phyloP scores from a whole-genome alignment of 2,113 vertebrate species.

The Myanophis thanlyinensis region DNA sequence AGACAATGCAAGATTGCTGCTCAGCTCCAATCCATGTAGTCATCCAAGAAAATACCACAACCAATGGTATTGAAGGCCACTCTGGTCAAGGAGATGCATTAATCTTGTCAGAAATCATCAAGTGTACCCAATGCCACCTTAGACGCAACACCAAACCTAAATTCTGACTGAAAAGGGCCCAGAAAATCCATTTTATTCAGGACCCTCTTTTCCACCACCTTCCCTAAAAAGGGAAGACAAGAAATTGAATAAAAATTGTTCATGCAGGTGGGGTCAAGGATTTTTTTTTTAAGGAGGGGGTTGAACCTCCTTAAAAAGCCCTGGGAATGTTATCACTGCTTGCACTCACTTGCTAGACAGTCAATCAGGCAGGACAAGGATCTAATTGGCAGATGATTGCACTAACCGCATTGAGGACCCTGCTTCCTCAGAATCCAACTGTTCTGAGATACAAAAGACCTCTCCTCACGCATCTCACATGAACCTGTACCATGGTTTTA shows the following conservation, averaged over 20 bases:
- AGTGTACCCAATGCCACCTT: background rate
- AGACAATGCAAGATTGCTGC: background rate
- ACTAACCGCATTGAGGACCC: background rate
- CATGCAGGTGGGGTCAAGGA: background rate
- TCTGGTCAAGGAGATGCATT: background rate
- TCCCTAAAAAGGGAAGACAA: background rate
- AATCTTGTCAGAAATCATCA: too few species aligned
- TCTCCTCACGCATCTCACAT: background rate
- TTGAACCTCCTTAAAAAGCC: background rate
- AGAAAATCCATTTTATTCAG: background rate
- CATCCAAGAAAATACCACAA: background rate
- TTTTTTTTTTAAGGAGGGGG: background rate
- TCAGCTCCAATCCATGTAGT: background rate
- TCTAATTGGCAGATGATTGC: background rate
- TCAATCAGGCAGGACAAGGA: background rate
- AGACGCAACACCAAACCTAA: background rate
- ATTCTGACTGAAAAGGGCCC: background rate
- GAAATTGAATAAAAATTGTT: background rate
- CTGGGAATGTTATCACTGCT: background rate
- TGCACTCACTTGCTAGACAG: background rate
- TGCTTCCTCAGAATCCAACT: background rate
- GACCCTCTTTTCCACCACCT: background rate
- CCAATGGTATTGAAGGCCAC: background rate
- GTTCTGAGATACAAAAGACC: background rate
- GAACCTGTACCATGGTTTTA: background rate